Conservation (phyloP, 2,113 vertebrate genomes). For the Protobothrops flavoviridis region DNA sequence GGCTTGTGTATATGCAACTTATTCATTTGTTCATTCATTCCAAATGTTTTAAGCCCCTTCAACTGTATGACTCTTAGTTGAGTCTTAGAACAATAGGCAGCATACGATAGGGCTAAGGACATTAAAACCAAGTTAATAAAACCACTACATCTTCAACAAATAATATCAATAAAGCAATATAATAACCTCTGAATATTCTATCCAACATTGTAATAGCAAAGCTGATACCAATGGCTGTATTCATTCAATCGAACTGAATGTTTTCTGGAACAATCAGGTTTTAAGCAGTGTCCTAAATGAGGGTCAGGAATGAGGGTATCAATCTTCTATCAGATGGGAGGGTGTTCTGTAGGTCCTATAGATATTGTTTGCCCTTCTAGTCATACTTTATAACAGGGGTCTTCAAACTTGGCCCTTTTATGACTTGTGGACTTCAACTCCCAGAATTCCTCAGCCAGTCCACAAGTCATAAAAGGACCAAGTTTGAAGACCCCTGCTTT, state of each 20-base stretch:
- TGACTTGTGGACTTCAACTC: too few relatives aligned
- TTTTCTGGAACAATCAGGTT: neutral
- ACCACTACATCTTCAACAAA: neutral
- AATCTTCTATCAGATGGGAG: neutral
- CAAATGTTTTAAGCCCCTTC: neutral
- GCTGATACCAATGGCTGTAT: neutral
- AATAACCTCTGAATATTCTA: neutral
- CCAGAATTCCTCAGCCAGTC: too few relatives aligned
- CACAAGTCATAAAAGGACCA: too few relatives aligned
- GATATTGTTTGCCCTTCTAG: neutral
- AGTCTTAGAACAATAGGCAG: neutral
- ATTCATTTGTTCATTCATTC: neutral
- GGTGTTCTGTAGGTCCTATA: neutral
- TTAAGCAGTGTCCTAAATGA: neutral
- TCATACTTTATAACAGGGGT: neutral
- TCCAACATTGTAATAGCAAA: neutral
- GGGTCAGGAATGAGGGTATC: neutral
- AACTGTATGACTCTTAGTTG: neutral
- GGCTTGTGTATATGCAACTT: neutral
- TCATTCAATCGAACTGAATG: neutral
- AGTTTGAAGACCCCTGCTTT: too few relatives aligned
- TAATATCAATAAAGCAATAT: neutral
- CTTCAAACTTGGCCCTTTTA: too few relatives aligned
- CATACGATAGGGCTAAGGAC: neutral
- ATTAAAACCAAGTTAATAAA: neutral